Evolutionary conservation across 2,113 vertebrate genomes (phyloP).

Genomic region (Columba livia): DNA sequence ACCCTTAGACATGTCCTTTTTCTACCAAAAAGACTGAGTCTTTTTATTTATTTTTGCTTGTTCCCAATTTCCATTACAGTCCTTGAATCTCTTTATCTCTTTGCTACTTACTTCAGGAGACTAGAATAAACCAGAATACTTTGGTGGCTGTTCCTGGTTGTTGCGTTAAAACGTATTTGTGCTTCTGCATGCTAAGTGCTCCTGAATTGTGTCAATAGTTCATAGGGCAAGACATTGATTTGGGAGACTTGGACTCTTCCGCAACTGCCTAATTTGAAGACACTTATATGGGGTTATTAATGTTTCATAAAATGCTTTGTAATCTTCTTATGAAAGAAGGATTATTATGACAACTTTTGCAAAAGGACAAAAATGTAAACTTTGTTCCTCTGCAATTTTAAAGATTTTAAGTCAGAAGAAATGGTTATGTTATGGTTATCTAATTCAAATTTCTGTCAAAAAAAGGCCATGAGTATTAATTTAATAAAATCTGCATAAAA

Average conservation of each 20-base stretch:
- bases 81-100: neutral
- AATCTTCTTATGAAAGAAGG: neutral
- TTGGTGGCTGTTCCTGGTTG: neutral
- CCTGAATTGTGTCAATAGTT: neutral
- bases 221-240: neutral
- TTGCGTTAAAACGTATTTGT: neutral
- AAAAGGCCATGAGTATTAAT: neutral
- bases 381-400: neutral
- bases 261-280: neutral
- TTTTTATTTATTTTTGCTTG: neutral
- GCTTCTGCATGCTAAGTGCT: neutral
- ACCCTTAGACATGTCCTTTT: neutral
- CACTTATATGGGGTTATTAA: neutral
- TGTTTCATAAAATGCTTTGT: neutral
- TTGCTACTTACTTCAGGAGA: neutral
- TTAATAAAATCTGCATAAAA: neutral
- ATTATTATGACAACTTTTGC: neutral
- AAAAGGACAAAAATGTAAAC: neutral
- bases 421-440: neutral
- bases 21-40: neutral
- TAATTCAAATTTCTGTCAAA: neutral
- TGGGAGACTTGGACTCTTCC: neutral
- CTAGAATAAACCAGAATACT: neutral
- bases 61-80: neutral
- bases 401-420: neutral